Evolutionary conservation across 2,888 invertebrate genomes (phyloP), one percentile per base, ranked within the genome.

Genomic region (Alitta virens): DNA sequence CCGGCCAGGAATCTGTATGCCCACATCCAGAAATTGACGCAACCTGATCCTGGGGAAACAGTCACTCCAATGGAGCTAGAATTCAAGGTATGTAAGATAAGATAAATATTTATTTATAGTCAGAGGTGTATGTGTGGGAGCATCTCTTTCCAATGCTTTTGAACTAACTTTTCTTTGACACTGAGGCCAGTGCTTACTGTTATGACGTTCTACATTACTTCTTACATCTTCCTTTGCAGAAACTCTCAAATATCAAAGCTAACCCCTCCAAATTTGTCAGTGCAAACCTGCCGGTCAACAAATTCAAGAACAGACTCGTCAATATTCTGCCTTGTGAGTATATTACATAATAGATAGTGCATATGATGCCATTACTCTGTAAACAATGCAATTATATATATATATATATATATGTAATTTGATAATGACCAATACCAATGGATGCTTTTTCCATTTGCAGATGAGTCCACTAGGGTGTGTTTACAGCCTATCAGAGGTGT

Each of bases 271-370:
- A 94, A 72, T 98, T 98, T 82, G 91, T 93, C 65, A 93, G 94
- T 65, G 99, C 98, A 66, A 98, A 95, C 83, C 85, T 97, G 81
- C 92, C 95, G 23, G 92, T 91, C 80, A 99, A 99, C 85, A 96
- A 97, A 83, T 93, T 93, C 83, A 99, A 99, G 86, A 99, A 99
- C 84, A 89, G 99, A 74, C 86, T 97, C 78, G 94, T 97, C 63
- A 97, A 98, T 83, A 95, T 99, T 82, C 87, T 99, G 84, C 99
- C 99, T 60, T 98, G 82, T 82, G 72, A 80, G 81, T 80, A 61
- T 56, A 26, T 16, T 49, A 49, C n/a, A n/a, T n/a, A n/a, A n/a
- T n/a, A n/a, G n/a, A n/a, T n/a, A n/a, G n/a, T n/a, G n/a, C n/a
- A n/a, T n/a, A n/a, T n/a, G n/a, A n/a, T n/a, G n/a, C n/a, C n/a